Conservation (phyloP, 2,797 vertebrate species). For the Steatocranus sp. region DNA sequence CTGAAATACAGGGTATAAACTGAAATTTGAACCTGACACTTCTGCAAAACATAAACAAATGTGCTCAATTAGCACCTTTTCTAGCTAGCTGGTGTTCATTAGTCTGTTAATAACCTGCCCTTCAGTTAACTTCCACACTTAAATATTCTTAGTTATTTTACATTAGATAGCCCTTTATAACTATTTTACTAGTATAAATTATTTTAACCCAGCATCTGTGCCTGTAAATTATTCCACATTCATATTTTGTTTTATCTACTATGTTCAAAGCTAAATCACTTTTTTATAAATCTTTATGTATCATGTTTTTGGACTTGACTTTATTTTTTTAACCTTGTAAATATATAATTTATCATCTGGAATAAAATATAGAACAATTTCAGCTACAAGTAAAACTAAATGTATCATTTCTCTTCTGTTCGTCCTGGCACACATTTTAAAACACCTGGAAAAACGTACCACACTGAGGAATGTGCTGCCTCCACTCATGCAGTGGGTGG, state of each 20-base stretch:
- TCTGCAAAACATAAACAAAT: neutral
- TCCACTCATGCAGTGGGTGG: conserved; percentile 86
- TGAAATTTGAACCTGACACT: neutral
- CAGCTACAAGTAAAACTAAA: neutral
- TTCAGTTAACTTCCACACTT: neutral
- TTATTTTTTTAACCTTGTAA: neutral
- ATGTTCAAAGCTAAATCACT: neutral
- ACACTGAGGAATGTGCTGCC: conserved; percentile 81
- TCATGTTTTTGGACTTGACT: neutral
- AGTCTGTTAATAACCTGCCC: neutral
- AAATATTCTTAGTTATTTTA: neutral
- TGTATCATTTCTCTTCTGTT: neutral
- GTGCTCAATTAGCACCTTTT: neutral
- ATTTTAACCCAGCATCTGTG: neutral
- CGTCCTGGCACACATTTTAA: neutral
- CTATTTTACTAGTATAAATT: neutral
- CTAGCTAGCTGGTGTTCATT: neutral
- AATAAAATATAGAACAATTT: neutral
- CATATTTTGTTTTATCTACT: neutral
- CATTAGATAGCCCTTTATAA: neutral
- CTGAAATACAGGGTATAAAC: neutral
- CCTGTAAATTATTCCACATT: neutral
- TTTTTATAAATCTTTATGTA: neutral
- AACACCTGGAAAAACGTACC: conserved; percentile 73
- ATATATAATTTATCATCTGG: neutral